These are phyloP conservation scores for Iguana delicatissima DNA, from an alignment of 2,797 vertebrate genomes.

Conservation along the genomic window DNA sequence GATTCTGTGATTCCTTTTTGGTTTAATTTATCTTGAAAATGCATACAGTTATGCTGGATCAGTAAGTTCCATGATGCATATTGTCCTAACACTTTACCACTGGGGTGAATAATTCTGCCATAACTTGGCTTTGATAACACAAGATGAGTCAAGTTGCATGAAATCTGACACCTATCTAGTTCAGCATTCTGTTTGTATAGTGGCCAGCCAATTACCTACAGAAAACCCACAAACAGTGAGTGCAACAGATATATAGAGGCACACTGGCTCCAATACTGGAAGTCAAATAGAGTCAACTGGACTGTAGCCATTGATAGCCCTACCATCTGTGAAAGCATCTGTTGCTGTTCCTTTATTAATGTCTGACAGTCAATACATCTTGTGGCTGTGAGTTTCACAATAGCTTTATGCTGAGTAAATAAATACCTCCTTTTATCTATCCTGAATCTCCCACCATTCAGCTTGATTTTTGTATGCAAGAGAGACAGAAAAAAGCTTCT, in stretches of 20 bases:
- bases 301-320: neutral
- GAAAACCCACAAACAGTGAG: neutral
- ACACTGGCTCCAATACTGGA: neutral
- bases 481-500: neutral
- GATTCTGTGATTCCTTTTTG: neutral
- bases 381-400: neutral
- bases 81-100: too few relatives aligned
- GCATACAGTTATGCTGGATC: neutral
- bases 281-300: neutral
- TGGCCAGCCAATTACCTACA: neutral
- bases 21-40: conserved; percentile 36
- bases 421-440: neutral
- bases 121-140: neutral
- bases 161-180: neutral
- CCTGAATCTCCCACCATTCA: too few relatives aligned
- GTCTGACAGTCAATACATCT: neutral
- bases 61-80: neutral
- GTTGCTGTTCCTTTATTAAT: neutral
- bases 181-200: neutral
- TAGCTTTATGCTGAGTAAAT: neutral
- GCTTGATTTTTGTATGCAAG: too few relatives aligned
- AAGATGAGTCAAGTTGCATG: neutral
- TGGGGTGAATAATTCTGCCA: neutral
- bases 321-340: neutral
- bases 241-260: neutral